A percentile compares a stretch with the other conserved stretches of the same genome.
phyloP scores from a whole-genome alignment of 2,113 vertebrate species.

The Anguilla rostrata region DNA sequence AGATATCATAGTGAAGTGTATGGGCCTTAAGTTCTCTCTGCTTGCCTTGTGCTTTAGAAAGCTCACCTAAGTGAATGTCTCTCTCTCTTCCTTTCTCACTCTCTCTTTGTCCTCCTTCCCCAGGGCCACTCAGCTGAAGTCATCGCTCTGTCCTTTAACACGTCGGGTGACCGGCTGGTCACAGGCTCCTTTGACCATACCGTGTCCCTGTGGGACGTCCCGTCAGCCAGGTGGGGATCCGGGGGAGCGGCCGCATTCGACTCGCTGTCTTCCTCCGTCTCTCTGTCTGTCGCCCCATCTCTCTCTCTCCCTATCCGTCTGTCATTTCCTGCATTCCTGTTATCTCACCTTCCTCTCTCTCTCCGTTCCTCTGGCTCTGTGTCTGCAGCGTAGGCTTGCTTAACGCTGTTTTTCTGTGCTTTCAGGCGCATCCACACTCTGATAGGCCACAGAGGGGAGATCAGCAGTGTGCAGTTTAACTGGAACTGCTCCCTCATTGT shows the following conservation, averaged over 20 bases:
- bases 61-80: no score
- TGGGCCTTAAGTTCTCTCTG: not conserved
- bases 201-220: conserved; percentile 85
- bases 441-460: conserved; percentile 83
- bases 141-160: conserved; percentile 85
- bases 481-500: conserved; percentile 89
- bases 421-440: conserved; percentile 78
- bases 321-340: no score
- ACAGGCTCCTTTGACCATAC: conserved; percentile 93
- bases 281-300: not conserved
- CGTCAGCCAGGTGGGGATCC: conserved; percentile 78
- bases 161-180: conserved; percentile 80
- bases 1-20: not conserved
- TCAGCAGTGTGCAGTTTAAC: conserved; percentile 86
- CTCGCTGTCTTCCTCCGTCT: not conserved
- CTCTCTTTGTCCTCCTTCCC: not conserved
- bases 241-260: not conserved
- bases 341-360: not conserved
- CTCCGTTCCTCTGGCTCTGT: not conserved
- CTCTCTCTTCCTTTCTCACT: not conserved
- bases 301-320: not conserved
- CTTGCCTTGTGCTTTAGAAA: not conserved
- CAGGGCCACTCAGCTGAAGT: conserved; percentile 93
- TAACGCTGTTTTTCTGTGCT: conserved; percentile 17
- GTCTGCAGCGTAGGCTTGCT: not conserved